Evolutionary conservation across 2,888 invertebrate genomes (phyloP), one percentile per base, ranked within the genome.

Genomic region (Cyclophora punctaria): DNA sequence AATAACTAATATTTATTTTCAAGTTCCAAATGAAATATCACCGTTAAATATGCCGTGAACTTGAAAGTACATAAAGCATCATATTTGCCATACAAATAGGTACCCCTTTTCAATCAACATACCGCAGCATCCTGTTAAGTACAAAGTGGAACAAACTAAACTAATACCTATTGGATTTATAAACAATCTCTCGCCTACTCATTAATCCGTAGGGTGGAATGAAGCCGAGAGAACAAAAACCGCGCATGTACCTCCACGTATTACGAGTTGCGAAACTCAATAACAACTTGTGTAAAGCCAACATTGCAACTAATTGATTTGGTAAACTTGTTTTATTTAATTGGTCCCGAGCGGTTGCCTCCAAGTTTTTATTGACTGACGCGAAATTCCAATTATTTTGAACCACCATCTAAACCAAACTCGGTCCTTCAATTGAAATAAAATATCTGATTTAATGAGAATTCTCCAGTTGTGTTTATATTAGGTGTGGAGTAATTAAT

Each of bases 291-390:
- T 73, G 71, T 74, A 73, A 76, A 75, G 69, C 75, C 73, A 75
- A 76, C 77, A 75, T 79, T 75, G 78, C 75, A 75, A 77, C 73
- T 80, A 82, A 83, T 80, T 80, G 80, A 80, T 78, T 83, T 70
- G 63, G 71, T 72, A 74, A 80, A 81, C 73, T 83, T 77, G 76
- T 79, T 78, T 76, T 72, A 79, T 80, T 76, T 78, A 80, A 83
- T 81, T 79, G 76, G 71, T 72, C 68, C 71, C 70, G 55, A 63
- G 67, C 67, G 73, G 62, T 60, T 62, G 62, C 61, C 64, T 52
- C 52, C 52, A 73, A 76, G 69, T 77, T 80, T 78, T 76, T 78
- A 78, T 76, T 73, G 73, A 75, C 65, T 69, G 66, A 67, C 64
- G 63, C 62, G 60, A 67, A 66, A 69, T 73, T 71, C 61, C 62